Evolutionary conservation across 1,140 invertebrate genomes (phyloP), one percentile per base, ranked within the genome.

Genomic region (Penaeus chinensis): DNA sequence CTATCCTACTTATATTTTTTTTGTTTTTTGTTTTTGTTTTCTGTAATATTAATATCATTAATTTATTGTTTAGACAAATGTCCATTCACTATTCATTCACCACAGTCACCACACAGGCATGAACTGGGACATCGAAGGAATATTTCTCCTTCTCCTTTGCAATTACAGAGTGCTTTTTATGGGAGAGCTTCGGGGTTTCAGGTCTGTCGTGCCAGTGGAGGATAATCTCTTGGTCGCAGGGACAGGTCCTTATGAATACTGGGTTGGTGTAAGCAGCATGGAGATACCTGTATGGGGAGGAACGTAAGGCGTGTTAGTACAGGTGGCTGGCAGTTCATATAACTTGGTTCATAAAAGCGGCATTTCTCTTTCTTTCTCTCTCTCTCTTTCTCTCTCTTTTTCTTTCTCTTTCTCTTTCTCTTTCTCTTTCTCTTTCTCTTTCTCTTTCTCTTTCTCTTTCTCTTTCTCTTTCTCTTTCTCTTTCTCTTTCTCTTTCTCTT

Each of bases 191-290:
- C 8, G 91, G 90, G 0, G 92, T 92, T 88, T 94, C 93, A 10
- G 92, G 92, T 90, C 93, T 93, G 65, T 93, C 93, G 47, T 93
- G 92, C 94, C 94, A 95, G 89, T 94, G 93, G 54, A 94, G 91
- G 22, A 94, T 92, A 71, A 95, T 94, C 90, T 95, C 94, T 90
- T 95, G 94, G 90, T 95, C 94, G 42, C 94, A 93, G 8, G 95
- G 95, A 91, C 94, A 95, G 13, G 94, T 93, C 89, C 94, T 92
- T 62, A 93, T 92, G 92, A 95, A 95, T 0, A 93, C 92, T 22
- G 93, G 93, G 42, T 93, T 92, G 16, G 92, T 91, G 91, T 95
- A 95, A 3, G 94, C 94, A 20, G 92, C 92, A 47, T 93, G 91
- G 61, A 95, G 92, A 91, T 95, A 95, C n/a, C 89, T 90, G 87